These are phyloP conservation scores for Drosophila melanica DNA, from an alignment of 1,140 invertebrate genomes.

Conservation along the genomic window DNA sequence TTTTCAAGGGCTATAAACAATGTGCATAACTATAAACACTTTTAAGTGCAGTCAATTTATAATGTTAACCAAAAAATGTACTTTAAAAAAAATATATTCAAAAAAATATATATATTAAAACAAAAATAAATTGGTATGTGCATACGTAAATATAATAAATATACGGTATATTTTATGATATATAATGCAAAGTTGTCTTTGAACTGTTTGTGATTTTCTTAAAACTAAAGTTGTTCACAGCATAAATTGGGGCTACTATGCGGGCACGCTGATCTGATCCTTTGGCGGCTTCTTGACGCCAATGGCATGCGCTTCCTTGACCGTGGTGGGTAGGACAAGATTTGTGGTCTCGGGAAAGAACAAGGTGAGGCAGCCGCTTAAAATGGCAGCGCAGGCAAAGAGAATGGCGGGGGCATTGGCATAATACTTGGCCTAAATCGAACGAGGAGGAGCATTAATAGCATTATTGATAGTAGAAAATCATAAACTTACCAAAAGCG, in stretches of 20 bases:
- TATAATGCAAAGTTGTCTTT: constrained; percentile 55
- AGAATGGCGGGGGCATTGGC: constrained; percentile 86
- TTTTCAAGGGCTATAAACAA: too few species aligned
- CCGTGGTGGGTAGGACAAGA: constrained; percentile 87
- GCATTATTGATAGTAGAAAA: too few species aligned
- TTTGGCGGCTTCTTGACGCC: constrained; percentile 75
- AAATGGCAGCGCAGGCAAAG: constrained; percentile 86
- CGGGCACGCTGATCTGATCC: constrained; percentile 40
- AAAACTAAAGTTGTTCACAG: constrained; percentile 26
- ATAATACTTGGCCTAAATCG: constrained; percentile 84
- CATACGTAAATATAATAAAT: neutral
- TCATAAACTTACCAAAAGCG: constrained; percentile 86
- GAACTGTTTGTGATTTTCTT: constrained; percentile 45
- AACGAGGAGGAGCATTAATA: neutral
- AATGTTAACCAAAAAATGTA: too few species aligned
- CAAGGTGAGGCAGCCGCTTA: constrained; percentile 86
- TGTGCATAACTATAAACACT: too few species aligned
- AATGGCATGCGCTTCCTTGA: constrained; percentile 87
- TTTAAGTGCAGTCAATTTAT: too few species aligned
- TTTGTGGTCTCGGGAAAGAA: constrained; percentile 89
- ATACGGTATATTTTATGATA: constrained; percentile 22
- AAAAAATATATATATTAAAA: too few species aligned
- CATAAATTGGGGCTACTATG: constrained; percentile 9
- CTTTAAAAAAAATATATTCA: too few species aligned
- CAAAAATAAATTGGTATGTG: too few species aligned